Evolutionary conservation across 2,888 invertebrate genomes (phyloP).

Genomic region (Orthonevra nobilis): DNA sequence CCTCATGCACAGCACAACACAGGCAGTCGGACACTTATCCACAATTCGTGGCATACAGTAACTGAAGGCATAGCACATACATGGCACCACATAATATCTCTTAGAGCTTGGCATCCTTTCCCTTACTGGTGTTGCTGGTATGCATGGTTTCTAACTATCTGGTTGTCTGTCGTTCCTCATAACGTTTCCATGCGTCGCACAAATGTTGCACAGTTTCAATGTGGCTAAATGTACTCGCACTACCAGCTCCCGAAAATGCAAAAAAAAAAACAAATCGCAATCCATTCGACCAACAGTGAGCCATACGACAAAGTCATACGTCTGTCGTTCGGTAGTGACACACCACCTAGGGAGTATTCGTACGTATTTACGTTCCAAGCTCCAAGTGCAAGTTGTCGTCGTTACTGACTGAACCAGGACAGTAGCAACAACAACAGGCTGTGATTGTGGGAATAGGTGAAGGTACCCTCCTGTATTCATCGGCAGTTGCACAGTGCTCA

Average conservation of each 20-base stretch:
- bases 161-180: constrained; percentile 24
- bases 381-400: constrained; percentile 29
- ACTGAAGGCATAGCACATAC: not conserved
- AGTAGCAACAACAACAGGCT: constrained; percentile 3
- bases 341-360: not conserved
- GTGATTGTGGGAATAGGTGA: constrained; percentile 12
- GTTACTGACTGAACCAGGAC: constrained; percentile 19
- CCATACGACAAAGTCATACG: not conserved
- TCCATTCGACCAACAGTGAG: constrained; percentile 23
- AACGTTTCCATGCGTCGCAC: constrained; percentile 39
- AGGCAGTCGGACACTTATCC: constrained; percentile 51
- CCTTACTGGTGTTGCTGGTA: constrained; percentile 11
- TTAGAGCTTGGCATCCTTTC: constrained; percentile 17
- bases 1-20: constrained; percentile 55
- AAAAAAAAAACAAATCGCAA: constrained; percentile 42
- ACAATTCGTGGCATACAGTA: constrained; percentile 30
- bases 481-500: constrained; percentile 37
- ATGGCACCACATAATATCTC: constrained; percentile 38
- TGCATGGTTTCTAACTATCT: not conserved
- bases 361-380: not conserved
- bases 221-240: constrained; percentile 42
- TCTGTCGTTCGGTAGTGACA: too few relatives aligned
- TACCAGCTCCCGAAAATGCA: too few relatives aligned
- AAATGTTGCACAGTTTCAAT: constrained; percentile 53
- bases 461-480: constrained; percentile 2